Evolutionary conservation across 2,888 invertebrate species (phyloP), one percentile per base, ranked within the genome.

Genomic region (Leptinotarsa tumamoca): DNA sequence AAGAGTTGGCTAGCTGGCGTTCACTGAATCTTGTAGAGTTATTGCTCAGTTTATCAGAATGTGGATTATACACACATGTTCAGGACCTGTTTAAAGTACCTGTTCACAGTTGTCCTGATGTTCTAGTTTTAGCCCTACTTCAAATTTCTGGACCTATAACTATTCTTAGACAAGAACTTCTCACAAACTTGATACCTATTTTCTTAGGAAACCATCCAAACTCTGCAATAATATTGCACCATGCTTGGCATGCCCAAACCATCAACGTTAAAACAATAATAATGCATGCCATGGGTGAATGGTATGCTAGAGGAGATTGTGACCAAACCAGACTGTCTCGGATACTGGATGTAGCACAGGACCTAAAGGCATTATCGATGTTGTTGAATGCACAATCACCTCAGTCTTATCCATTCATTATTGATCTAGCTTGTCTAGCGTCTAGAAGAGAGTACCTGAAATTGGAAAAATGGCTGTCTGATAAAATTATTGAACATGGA

Each of bases 211-310:
- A 96, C 89, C 98, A 99, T 90, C 96, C 97, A 0, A 99, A 99
- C 89, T 96, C 98, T 0, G 97, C 95, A 43, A 95, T 96, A n/a
- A 96, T 99, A 79, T 90, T 99, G 73, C 98, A 98, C 88, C 96
- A 97, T 86, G 97, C 97, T 4, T 99, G 99, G 99, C 96, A 97
- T 87, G 92, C 94, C 71, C 94, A 94, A 84, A 92, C 90, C 80
- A 89, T 90, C 56, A 91, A 92, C 72, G 91, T 96, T 71, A 94
- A 95, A 81, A 93, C 94, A 3, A 93, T 95, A 75, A 94, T 99
- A 78, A 97, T 98, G 95, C 96, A 97, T 84, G 94, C 97, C 2
- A 98, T 99, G 98, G 96, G 97, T 0, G 98, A 98, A 80, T 98
- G 98, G 97, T 99, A 98, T 89, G 91, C 95, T 81, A 92, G 94